Evolutionary conservation across 2,113 vertebrate species (phyloP), one percentile per base, ranked within the genome.

Genomic region (Ariopsis seemanni): DNA sequence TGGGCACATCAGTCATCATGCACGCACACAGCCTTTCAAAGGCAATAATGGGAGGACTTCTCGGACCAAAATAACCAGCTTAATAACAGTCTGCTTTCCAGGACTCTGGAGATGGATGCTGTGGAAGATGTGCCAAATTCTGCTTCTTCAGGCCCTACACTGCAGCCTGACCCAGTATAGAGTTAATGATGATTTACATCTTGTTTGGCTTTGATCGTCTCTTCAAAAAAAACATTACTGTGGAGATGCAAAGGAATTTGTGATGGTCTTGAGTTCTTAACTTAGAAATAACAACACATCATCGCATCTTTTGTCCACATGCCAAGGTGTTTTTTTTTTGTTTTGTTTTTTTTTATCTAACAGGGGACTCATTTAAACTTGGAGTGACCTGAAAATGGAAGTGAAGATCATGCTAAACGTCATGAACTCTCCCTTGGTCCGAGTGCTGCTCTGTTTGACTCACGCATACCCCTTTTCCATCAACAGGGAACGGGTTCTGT

Each of bases 41-140:
- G 93, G 86, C 87, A 71, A 55, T 84, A 81, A 91, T 89, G 89
- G 89, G 86, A 83, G 90, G 90, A 90, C 90, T 89, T 90, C 58
- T 8, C n/a, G 10, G 88, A 93, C 94, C 88, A 92, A 95, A 95
- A 94, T 94, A 95, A 90, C 91, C 83, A 52, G 65, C 89, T 88
- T 93, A 91, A 92, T 93, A 94, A 93, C 92, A 91, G 91, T 34
- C 83, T 3, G 55, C 62, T 90, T 92, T 91, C 60, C 89, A 91
- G 91, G 86, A 86, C 87, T 90, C 88, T 87, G 90, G 85, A 89
- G 67, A 90, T 81, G 80, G 62, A 75, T 48, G 65, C 57, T 63
- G 34, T 72, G 34, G 86, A 69, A 55, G 79, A 34, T 74, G 18
- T 60, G 81, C 85, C 77, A 84, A 88, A 53, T 63, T 30, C 58